Evolutionary conservation across 2,113 vertebrate species (phyloP).

Genomic region (Bos indicus): DNA sequence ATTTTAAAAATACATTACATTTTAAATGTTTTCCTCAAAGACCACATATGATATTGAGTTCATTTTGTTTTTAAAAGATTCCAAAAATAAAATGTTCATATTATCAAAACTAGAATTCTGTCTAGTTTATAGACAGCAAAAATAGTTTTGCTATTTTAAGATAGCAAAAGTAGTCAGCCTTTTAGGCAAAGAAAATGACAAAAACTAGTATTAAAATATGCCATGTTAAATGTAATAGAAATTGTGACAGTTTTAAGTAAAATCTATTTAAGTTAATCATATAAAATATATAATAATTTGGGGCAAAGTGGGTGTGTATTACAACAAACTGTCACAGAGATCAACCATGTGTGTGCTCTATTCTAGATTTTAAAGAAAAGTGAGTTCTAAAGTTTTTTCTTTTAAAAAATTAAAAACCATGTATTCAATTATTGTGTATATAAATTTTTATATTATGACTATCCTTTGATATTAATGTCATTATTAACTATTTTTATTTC

Average conservation of each 20-base stretch:
- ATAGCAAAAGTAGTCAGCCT: not conserved
- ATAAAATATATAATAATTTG: not conserved
- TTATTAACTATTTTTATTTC: slow-evolving; percentile 49
- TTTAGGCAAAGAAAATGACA: slow-evolving; percentile 17
- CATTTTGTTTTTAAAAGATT: not conserved
- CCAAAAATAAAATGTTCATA: slow-evolving; percentile 4
- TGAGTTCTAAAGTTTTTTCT: not conserved
- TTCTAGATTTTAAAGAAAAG: slow-evolving; percentile 26
- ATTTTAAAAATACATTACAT: not conserved
- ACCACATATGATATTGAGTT: not conserved
- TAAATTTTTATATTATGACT: not conserved
- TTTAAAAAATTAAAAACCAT: not conserved
- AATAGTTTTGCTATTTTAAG: not conserved
- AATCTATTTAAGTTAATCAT: not conserved
- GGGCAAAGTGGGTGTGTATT: not conserved
- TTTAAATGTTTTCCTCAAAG: not conserved
- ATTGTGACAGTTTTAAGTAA: not conserved
- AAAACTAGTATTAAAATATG: slow-evolving; percentile 33
- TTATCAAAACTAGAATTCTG: slow-evolving; percentile 8
- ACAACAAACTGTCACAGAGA: not conserved
- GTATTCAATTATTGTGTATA: not conserved
- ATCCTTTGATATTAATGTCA: not conserved
- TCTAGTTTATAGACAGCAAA: not conserved
- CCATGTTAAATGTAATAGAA: slow-evolving; percentile 6
- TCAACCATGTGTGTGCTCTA: not conserved